phyloP scores from a whole-genome alignment of 1,140 invertebrate species.

The Euura saliciscinereae region DNA sequence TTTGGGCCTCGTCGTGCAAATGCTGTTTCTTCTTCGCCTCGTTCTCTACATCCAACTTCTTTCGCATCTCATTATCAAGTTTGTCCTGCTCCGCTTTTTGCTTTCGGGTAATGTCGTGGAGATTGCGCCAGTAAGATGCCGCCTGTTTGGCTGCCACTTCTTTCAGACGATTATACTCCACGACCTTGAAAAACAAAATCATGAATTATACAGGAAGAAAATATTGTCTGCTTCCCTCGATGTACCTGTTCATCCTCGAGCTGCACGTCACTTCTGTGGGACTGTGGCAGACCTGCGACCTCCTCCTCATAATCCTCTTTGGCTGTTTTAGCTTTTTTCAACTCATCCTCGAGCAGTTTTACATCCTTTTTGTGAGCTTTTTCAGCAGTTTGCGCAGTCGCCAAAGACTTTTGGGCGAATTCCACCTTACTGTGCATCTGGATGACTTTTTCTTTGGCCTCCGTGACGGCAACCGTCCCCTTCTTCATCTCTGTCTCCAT shows the following conservation, averaged over 20 bases:
- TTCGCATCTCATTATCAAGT: constrained; percentile 90
- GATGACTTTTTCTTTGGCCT: constrained; percentile 93
- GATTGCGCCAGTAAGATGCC: constrained; percentile 85
- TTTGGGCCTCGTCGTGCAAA: constrained; percentile 91
- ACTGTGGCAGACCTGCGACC: constrained; percentile 82
- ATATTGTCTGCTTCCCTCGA: neutral
- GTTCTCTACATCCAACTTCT: constrained; percentile 88
- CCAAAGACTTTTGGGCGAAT: constrained; percentile 87
- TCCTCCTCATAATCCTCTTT: constrained; percentile 85
- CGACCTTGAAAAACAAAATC: constrained; percentile 65
- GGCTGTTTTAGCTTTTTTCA: constrained; percentile 82
- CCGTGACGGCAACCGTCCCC: constrained; percentile 95
- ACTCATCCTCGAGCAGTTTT: constrained; percentile 82
- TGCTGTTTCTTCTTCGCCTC: constrained; percentile 89
- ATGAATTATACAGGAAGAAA: constrained; percentile 15
- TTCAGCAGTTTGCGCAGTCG: constrained; percentile 89
- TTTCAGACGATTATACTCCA: constrained; percentile 95
- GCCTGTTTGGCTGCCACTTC: constrained; percentile 94
- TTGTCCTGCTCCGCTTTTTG: constrained; percentile 97
- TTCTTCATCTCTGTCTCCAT: constrained; percentile 94
- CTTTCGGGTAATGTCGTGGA: constrained; percentile 96
- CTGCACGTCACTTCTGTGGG: constrained; percentile 87
- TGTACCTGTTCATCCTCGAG: constrained; percentile 90
- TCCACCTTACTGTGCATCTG: constrained; percentile 97
- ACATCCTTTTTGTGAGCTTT: constrained; percentile 93